phyloP scores from a whole-genome alignment of 2,113 vertebrate genomes.

The Murina feae region DNA sequence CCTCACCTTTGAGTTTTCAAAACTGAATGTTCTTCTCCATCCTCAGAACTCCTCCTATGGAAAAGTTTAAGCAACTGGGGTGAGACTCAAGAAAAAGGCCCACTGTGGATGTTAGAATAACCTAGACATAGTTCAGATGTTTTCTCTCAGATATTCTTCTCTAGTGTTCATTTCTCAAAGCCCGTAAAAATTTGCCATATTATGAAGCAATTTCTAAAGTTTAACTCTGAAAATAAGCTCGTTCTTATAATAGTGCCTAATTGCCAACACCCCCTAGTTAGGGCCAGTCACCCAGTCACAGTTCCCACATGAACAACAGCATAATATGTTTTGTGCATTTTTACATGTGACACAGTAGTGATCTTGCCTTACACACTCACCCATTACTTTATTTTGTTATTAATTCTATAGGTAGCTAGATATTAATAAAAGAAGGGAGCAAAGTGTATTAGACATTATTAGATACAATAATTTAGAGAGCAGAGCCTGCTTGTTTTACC shows the following conservation, averaged over 20 bases:
- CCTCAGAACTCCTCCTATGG: fast-evolving
- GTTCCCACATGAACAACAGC: neutral
- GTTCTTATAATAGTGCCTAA: neutral
- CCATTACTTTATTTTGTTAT: neutral
- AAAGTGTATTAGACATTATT: neutral
- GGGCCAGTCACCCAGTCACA: neutral
- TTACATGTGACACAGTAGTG: fast-evolving
- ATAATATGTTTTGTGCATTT: neutral
- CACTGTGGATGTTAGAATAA: neutral
- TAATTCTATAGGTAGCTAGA: neutral
- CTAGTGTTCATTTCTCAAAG: neutral
- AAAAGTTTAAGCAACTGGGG: neutral
- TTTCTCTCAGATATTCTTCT: neutral
- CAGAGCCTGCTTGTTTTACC: neutral
- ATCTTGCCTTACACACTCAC: neutral
- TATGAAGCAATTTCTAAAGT: neutral
- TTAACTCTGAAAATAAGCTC: neutral
- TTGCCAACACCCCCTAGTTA: neutral
- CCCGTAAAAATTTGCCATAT: neutral
- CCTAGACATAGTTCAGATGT: no score
- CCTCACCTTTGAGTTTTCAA: neutral
- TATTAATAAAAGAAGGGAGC: neutral
- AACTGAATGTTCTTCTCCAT: neutral
- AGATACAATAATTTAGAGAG: neutral
- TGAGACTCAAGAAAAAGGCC: neutral